Evolutionary conservation across 1,140 invertebrate genomes (phyloP), one percentile per base, ranked within the genome.

Genomic region (Zaprionus davidi): DNA sequence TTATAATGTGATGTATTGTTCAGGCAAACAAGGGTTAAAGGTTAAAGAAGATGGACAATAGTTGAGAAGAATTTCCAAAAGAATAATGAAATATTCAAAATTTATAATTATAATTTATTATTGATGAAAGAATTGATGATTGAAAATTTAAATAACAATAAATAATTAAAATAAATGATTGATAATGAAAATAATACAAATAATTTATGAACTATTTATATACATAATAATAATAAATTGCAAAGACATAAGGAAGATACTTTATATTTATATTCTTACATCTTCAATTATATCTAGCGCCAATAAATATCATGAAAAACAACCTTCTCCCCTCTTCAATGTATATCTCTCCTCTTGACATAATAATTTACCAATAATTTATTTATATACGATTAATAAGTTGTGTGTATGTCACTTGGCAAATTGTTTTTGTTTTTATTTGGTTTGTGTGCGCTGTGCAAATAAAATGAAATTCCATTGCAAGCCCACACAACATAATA

Each of bases 351-450:
- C 31, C 0, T 11, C 12, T 59, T 41, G 56, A 17, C 24, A 59
- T 26, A 24, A 69, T 67, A 41, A 55, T 67, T 57, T 67, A 15
- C 36, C 51, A 5, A 26, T 28, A 57, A 67, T 41, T 56, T 44
- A 57, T 67, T 67, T 67, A 67, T 56, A 34, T 38, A 55, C 34
- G 20, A 44, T 56, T 68, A 58, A 58, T 20, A 56, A 57, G 17
- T 13, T 71, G 55, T 65, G 38, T 31, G 7, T 71, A 41, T 65
- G 53, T 34, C 49, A 26, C 57, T 36, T 28, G 59, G 41, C 64
- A 62, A n/a, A 65, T 63, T 53, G 59, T 60, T 73, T 67, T 67
- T 66, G 34, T 46, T 44, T 63, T 60, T 64, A 72, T 76, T 71
- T 31, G 46, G 24, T 74, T 62, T n/a, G 53, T 60, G 56, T 76